These are phyloP conservation scores for Galleria mellonella DNA, from an alignment of 1,140 invertebrate species.

Conservation along the genomic window DNA sequence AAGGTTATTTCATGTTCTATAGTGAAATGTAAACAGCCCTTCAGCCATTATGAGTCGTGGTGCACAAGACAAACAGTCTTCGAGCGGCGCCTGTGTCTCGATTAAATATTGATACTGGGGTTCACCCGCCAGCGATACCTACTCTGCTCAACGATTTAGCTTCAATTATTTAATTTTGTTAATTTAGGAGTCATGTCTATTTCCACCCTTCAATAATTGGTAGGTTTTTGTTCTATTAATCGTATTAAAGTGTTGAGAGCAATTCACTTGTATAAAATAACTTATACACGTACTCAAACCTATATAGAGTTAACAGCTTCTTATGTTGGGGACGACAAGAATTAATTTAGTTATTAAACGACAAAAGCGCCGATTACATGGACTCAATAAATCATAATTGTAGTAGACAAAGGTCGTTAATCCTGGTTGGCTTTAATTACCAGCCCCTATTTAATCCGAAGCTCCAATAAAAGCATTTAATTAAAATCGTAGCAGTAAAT, in stretches of 20 bases:
- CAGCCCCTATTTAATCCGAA: slow-evolving; percentile 45
- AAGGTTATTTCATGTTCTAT: slow-evolving; percentile 43
- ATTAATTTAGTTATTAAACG: neutral
- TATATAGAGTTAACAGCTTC: too few relatives aligned
- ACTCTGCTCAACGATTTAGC: slow-evolving; percentile 9
- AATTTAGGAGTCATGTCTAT: slow-evolving; percentile 1
- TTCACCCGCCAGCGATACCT: slow-evolving; percentile 15
- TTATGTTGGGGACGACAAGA: neutral
- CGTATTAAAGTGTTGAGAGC: too few relatives aligned
- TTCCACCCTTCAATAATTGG: neutral
- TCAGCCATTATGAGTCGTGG: slow-evolving; percentile 42
- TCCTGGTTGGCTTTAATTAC: slow-evolving; percentile 54
- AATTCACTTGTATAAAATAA: too few relatives aligned
- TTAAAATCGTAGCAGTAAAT: slow-evolving; percentile 46
- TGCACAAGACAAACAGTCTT: slow-evolving; percentile 46
- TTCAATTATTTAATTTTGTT: slow-evolving; percentile 34
- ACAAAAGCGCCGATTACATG: slow-evolving; percentile 13
- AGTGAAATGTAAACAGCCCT: slow-evolving; percentile 45
- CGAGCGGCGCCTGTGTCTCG: slow-evolving; percentile 27
- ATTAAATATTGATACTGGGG: slow-evolving; percentile 44
- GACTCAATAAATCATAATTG: slow-evolving; percentile 60
- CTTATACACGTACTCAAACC: too few relatives aligned
- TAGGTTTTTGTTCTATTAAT: neutral
- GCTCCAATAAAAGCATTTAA: slow-evolving; percentile 54
- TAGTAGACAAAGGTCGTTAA: slow-evolving; percentile 54